A percentile compares a stretch with the other conserved stretches of the same genome.
Evolutionary conservation across 2,888 invertebrate genomes (phyloP).

Genomic region (Dicyrtoma fusca): DNA sequence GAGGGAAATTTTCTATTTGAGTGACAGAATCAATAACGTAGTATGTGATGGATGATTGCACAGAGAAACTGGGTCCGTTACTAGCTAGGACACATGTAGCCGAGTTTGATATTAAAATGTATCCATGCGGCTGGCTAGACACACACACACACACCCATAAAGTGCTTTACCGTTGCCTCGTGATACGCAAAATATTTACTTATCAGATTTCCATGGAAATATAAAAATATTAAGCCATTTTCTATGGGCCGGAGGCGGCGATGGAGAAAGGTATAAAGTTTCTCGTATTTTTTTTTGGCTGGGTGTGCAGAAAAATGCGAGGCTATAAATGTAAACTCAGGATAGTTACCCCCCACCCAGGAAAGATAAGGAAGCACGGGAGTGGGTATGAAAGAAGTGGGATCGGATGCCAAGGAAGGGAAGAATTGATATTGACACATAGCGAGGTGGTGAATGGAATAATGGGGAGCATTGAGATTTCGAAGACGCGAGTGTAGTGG

Average conservation of each 20-base stretch:
- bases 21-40: too few relatives aligned
- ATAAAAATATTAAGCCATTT: too few relatives aligned
- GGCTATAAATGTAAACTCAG: background rate
- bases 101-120: too few relatives aligned
- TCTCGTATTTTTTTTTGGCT: background rate
- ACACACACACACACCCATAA: too few relatives aligned
- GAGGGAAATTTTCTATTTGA: too few relatives aligned
- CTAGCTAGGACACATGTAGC: too few relatives aligned
- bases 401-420: conserved; percentile 1
- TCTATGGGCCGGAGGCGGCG: background rate
- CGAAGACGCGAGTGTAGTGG: conserved; percentile 11
- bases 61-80: too few relatives aligned
- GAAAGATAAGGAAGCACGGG: background rate
- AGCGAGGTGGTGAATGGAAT: conserved; percentile 43
- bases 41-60: too few relatives aligned
- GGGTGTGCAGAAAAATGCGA: background rate
- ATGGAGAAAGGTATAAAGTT: background rate
- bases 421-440: conserved; percentile 50
- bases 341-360: background rate
- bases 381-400: background rate
- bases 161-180: too few relatives aligned
- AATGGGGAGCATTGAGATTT: conserved; percentile 46
- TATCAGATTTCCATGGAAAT: too few relatives aligned
- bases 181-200: background rate
- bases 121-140: too few relatives aligned